Conservation (phyloP, 2,888 invertebrate genomes). For the Nephrotoma appendiculata region DNA sequence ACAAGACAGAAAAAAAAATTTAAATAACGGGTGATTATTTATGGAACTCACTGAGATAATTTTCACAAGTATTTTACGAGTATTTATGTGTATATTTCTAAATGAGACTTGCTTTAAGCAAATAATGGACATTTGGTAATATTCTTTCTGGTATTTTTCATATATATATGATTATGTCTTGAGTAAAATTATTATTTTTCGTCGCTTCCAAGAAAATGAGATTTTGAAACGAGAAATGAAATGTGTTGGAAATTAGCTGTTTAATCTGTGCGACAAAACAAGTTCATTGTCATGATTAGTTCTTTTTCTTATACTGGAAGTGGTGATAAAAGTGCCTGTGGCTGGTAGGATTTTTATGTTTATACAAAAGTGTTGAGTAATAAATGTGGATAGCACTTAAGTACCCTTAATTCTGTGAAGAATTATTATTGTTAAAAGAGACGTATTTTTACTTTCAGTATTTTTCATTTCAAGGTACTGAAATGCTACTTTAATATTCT, state of each 20-base stretch:
- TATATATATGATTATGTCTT: background rate
- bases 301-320: background rate
- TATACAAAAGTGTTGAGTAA: background rate
- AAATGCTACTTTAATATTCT: too few species aligned
- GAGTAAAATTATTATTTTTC: background rate
- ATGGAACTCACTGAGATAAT: background rate
- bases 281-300: background rate
- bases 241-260: background rate
- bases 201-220: background rate
- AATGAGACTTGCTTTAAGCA: background rate
- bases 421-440: too few species aligned
- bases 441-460: too few species aligned
- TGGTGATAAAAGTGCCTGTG: background rate
- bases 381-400: background rate
- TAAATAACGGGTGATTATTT: background rate
- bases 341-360: background rate
- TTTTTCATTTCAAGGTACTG: too few species aligned
- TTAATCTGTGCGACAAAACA: background rate
- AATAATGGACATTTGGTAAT: background rate
- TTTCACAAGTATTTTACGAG: background rate
- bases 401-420: background rate
- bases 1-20: background rate
- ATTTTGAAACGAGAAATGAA: background rate
- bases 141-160: background rate
- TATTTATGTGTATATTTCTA: background rate